Base-by-base conservation (phyloP, 2,888 invertebrate genomes). In the Maniola hyperantus region DNA sequence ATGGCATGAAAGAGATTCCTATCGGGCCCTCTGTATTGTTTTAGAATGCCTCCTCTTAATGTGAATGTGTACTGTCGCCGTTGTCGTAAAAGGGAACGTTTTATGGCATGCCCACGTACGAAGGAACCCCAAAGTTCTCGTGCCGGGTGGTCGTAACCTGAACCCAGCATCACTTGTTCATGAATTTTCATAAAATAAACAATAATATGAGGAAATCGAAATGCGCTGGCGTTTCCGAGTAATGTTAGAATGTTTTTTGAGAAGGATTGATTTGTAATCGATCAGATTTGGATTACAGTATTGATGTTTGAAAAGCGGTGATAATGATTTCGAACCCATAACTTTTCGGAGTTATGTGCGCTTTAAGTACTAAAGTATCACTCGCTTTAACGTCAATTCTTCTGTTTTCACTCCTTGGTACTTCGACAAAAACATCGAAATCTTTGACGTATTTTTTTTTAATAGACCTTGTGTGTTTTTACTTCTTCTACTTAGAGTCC, bases 41-140 rank as follows among this genome's bases (percentile, higher is more conserved):
- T 78, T 77, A 77, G 77, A 76, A 71, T 69, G 68, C 71, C 72
- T 72, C 68, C 71, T 72, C 73, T 74, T 61, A 76, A 77, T 77
- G 75, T 73, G 81, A 69, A 75, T 73, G 83, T 81, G 79, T 79
- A 77, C 79, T 79, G 82, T 81, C 77, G 82, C 77, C 79, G 81
- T 80, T 79, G 83, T 84, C 86, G 83, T 88, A 85, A 87, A 87
- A 83, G 81, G 82, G 79, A 76, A 80, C 79, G 82, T 83, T 89
- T 86, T 87, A 88, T 82, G 80, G 80, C 80, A 71, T 74, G 77
- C 77, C 74, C 77, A 77, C 74, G 73, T 71, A 70, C 73, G 73
- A 71, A 71, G 76, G 79, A 77, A 77, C 75, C 80, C 77, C 79
- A 79, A 73, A 74, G 76, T 77, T 77, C 76, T 79, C 76, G 79